Percentiles rank a stretch among this genome's conserved stretches.
phyloP scores from a whole-genome alignment of 2,113 vertebrate species.

The Nyctereutes procyonoides region DNA sequence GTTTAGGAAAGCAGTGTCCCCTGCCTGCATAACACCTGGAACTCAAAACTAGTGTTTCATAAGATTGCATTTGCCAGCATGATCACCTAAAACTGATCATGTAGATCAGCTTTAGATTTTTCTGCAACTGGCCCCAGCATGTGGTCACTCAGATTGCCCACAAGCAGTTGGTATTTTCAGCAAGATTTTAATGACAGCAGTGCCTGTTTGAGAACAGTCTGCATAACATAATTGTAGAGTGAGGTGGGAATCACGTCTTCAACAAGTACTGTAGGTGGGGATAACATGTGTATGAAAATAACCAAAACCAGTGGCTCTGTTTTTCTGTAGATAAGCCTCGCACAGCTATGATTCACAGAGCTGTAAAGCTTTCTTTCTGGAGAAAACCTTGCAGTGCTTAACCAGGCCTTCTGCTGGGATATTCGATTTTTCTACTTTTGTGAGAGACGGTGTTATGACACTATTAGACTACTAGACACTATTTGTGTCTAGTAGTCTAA shows the following conservation, averaged over 20 bases:
- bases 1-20: not conserved
- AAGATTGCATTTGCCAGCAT: not conserved
- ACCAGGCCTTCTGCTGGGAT: not conserved
- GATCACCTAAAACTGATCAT: not conserved
- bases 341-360: not conserved
- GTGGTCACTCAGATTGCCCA: conserved; percentile 44
- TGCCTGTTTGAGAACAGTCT: conserved; percentile 53
- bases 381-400: not conserved
- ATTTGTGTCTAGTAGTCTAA: not conserved
- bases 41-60: not conserved
- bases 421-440: not conserved
- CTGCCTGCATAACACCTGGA: not conserved
- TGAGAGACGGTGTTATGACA: not conserved
- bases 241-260: conserved; percentile 68
- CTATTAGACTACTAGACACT: not conserved
- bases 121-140: not conserved
- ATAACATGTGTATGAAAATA: conserved; percentile 60
- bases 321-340: conserved; percentile 21
- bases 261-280: conserved; percentile 69
- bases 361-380: not conserved
- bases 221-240: conserved; percentile 67
- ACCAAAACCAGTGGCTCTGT: conserved; percentile 47
- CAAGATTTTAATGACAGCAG: conserved; percentile 21
- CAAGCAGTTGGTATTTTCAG: conserved; percentile 64
- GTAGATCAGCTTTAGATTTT: not conserved